Evolutionary conservation across 2,797 vertebrate species (phyloP), one percentile per base, ranked within the genome.

Genomic region (Echiichthys vipera): DNA sequence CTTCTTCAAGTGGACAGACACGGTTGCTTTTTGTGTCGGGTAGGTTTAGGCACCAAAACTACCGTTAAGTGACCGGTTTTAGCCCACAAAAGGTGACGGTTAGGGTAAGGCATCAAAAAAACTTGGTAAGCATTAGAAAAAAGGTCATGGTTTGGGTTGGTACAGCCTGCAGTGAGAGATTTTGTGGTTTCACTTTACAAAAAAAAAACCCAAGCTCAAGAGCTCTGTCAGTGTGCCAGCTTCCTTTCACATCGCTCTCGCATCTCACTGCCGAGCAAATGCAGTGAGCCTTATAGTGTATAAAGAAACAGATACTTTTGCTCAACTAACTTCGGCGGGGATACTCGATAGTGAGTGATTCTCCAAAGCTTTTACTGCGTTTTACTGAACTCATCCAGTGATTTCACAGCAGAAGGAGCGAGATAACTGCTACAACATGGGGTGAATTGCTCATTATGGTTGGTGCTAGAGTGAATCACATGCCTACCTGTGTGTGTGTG

Each of bases 391-490:
- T 66, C 67, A 62, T 80, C 56, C 64, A 32, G 49, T 56, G 77
- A 84, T 83, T 78, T 85, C 57, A 70, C 58, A 79, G 80, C 18
- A 67, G 55, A 74, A 59, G 54, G 76, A 71, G 43, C 61, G 65
- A 73, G 64, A 81, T 77, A 71, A 83, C 80, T 59, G 62, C 43
- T 65, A 20, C 56, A 65, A 65, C 74, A 66, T 18, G 66, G 32
- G 45, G 68, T 46, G 70, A 81, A 47, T 40, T 71, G 68, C 72
- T 80, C 71, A 85, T 90, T 87, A 83, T 24, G 18, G 47, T 30
- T 69, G 22, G 24, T 45, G 57, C 54, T 56, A 66, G 37, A 70
- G 58, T 75, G 72, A 66, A 56, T 80, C 40, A 61, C 70, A 64
- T 2, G 1, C 45, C 45, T 72, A 20, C 59, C 43, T 54, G 10